Conservation (phyloP, 2,113 vertebrate species). For the Periophthalmodon schlosseri region DNA sequence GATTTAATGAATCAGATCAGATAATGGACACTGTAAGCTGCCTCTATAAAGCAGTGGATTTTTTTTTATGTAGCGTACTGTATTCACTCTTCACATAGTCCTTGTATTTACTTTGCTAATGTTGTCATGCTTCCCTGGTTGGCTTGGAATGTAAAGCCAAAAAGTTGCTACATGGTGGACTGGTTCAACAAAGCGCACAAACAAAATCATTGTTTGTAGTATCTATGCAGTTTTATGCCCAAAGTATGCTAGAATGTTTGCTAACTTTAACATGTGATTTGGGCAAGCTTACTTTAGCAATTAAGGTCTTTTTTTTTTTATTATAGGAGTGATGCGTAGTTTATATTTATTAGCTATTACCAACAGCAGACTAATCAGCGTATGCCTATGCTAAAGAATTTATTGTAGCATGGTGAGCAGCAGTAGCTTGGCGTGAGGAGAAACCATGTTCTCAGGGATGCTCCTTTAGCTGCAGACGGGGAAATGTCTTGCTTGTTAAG, state of each 20-base stretch:
- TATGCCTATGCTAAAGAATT: not conserved
- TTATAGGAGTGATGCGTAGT: not conserved
- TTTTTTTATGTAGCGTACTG: not conserved
- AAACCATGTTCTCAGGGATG: slow-evolving; percentile 51
- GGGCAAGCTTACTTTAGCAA: slow-evolving; percentile 10
- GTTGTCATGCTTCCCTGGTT: slow-evolving; percentile 18
- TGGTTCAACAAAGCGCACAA: slow-evolving; percentile 40
- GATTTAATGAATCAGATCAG: not conserved
- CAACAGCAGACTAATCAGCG: not conserved
- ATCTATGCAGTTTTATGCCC: slow-evolving; percentile 16
- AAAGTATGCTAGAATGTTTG: slow-evolving; percentile 40
- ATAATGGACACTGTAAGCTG: slow-evolving; percentile 1
- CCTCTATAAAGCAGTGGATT: not conserved
- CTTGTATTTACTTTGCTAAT: slow-evolving; percentile 36
- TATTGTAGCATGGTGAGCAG: slow-evolving; percentile 1
- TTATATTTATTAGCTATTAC: not conserved
- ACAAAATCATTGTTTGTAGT: slow-evolving; percentile 36
- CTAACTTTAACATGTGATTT: slow-evolving; percentile 37
- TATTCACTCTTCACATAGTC: slow-evolving; percentile 8
- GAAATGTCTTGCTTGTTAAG: slow-evolving; percentile 56
- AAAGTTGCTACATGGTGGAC: slow-evolving; percentile 38
- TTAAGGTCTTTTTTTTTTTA: not conserved
- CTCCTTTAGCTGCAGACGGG: slow-evolving; percentile 34
- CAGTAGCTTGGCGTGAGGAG: slow-evolving; percentile 18
- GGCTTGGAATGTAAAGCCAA: not conserved